Base-by-base conservation (phyloP, 2,113 vertebrate genomes). In the Etia nguti region DNA sequence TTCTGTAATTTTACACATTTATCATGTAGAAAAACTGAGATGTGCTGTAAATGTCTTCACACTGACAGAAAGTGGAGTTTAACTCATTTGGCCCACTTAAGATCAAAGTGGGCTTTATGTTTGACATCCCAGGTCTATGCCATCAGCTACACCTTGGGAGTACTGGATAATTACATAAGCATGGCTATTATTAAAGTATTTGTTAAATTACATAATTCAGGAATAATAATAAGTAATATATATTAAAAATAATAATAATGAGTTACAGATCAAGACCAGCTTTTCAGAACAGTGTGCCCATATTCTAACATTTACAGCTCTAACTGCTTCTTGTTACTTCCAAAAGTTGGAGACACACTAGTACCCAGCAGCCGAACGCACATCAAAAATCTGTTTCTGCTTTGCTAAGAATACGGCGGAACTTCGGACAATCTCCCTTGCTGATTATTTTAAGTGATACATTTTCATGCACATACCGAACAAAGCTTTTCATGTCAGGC, bases 401-500 rank as follows among this genome's bases (percentile, higher is more conserved):
- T 81, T 83, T 88, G 85, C 87, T 68, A 80, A 59, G 73, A 79
- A 77, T 18, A 84, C 9, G 50, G 29, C 9, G 83, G 43, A 82
- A 57, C 24, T 46, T 54, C 46, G 16, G 13, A 81, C 59, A 82
- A 70, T 87, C 84, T 82, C 55, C 31, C 26, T 77, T 83, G 38
- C 87, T 90, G 79, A 88, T 70, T 90, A 80, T 88, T 84, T 91
- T 79, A 79, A 89, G 77, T 56, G 46, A 81, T 83, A 29, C 79
- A 34, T 91, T 91, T 91, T 83, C 18, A 81, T 83, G 84, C 79
- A 82, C 38, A 56, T 59, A 31, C 34, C 36, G 80, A 89, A 88
- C 73, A 84, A 86, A 88, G 82, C 31, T 56, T 79, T 85, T 82
- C 81, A 62, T 81, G 60, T 88, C 88, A 36, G 43, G 57, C 82